Evolutionary conservation across 2,888 invertebrate species (phyloP), one percentile per base, ranked within the genome.

Genomic region (Ligdia adustata): DNA sequence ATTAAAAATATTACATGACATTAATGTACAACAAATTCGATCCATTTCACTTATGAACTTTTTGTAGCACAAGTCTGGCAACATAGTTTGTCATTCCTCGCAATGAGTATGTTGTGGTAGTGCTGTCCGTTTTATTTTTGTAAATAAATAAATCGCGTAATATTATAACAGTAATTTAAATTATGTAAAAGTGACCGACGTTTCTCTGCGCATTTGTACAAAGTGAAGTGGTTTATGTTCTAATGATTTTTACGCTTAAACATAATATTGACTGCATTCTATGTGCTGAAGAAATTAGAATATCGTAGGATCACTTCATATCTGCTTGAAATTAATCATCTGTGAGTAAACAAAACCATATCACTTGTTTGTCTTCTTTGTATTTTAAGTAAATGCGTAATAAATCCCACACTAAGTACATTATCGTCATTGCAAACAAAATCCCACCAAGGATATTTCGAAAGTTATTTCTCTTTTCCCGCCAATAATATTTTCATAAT

Each of bases 91-190:
- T 7, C 13, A 13, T 27, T 38, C 26, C 11, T 5, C 11, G 38
- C 18, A 12, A 18, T 26, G 32, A 3, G 9, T 41, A 6, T 22
- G 14, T 9, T 4, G 4, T 9, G 9, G 12, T 7, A 2, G 2
- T n/a, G n/a, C 2, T 9, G 18, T 34, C 6, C 14, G 9, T 20
- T 31, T 44, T 37, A 37, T 31, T 29, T 16, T 34, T 12, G 34
- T 35, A 35, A 35, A 35, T 34, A 41, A 42, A 29, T 26, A 31
- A 26, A 31, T 44, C 12, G 15, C 35, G 18, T 28, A 28, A 7
- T 9, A 27, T 20, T 11, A 13, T 24, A 41, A 18, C n/a, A n/a
- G n/a, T 35, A 18, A 43, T 35, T 24, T n/a, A 16, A 37, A 22
- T 37, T 26, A 34, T 15, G 38, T 37, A 15, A 37, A 11, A 11